Evolutionary conservation across 2,888 invertebrate genomes (phyloP).

Genomic region (Acleris laterana): DNA sequence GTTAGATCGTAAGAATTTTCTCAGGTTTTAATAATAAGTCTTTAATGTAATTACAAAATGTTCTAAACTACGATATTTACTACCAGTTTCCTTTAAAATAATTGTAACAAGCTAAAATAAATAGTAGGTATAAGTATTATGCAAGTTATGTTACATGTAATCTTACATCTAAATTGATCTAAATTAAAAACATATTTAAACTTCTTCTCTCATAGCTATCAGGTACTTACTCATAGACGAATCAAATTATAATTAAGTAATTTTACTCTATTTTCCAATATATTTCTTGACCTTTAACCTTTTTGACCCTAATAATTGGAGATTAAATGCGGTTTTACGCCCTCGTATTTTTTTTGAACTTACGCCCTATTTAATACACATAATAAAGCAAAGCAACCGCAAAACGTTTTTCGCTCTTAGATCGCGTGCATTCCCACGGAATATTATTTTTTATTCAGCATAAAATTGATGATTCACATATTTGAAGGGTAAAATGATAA

Average conservation of each 20-base stretch:
- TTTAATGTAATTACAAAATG: too few relatives aligned
- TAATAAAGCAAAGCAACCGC: slow-evolving; percentile 47
- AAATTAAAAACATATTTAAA: too few relatives aligned
- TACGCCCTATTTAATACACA: background rate
- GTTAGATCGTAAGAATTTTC: too few relatives aligned
- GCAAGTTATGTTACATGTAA: too few relatives aligned
- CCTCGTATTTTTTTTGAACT: background rate
- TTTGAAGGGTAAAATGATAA: slow-evolving; percentile 38
- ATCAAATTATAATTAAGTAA: slow-evolving; percentile 2
- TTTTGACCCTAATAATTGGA: background rate
- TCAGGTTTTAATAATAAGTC: too few relatives aligned
- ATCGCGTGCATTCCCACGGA: slow-evolving; percentile 56
- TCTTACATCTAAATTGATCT: too few relatives aligned
- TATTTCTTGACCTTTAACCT: slow-evolving; percentile 13
- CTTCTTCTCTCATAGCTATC: too few relatives aligned
- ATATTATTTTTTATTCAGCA: slow-evolving; percentile 43
- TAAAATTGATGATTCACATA: slow-evolving; percentile 53
- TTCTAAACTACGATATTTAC: too few relatives aligned
- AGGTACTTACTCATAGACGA: background rate
- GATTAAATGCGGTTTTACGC: slow-evolving; percentile 6
- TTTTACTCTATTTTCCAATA: background rate
- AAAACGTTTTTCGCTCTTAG: slow-evolving; percentile 51
- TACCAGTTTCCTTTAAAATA: too few relatives aligned
- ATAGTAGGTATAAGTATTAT: too few relatives aligned
- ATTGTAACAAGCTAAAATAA: too few relatives aligned